These are phyloP conservation scores for Rhizomys pruinosus DNA, from an alignment of 2,113 vertebrate genomes.

Conservation along the genomic window DNA sequence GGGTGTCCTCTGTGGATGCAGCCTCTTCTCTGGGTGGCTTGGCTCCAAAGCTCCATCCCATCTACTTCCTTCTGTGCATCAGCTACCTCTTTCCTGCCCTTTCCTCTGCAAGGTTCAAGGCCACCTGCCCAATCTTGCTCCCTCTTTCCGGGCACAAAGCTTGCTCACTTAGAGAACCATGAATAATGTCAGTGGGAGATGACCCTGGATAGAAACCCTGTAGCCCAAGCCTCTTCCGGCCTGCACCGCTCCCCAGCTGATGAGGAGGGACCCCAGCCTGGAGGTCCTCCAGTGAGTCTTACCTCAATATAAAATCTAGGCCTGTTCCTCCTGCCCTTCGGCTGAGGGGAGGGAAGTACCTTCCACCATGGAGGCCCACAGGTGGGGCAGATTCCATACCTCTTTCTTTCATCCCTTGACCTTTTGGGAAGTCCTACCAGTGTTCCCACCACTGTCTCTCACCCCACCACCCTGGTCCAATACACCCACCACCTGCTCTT, in stretches of 20 bases:
- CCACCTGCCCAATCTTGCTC: not conserved
- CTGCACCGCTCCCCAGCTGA: too few relatives aligned
- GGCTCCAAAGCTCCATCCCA: not conserved
- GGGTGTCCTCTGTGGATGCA: not conserved
- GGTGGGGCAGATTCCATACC: not conserved
- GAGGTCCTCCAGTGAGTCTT: fast-evolving
- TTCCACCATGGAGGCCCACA: too few relatives aligned
- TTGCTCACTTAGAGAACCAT: not conserved
- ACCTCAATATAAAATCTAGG: fast-evolving
- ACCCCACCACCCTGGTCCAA: fast-evolving
- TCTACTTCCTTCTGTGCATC: not conserved
- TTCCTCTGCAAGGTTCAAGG: not conserved
- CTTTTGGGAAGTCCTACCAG: not conserved
- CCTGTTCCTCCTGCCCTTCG: fast-evolving
- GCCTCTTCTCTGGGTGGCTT: not conserved
- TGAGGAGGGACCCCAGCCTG: too few relatives aligned
- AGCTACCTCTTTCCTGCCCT: not conserved
- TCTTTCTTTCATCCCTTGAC: fast-evolving
- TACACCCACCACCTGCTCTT: too few relatives aligned
- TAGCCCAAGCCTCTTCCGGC: too few relatives aligned
- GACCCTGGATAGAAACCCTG: fast-evolving
- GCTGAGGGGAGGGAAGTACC: fast-evolving
- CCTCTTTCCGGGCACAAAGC: fast-evolving
- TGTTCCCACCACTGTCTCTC: fast-evolving
- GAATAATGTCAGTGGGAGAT: fast-evolving